Base-by-base conservation (phyloP, 2,888 invertebrate genomes). In the Cantharis flavilabris region DNA sequence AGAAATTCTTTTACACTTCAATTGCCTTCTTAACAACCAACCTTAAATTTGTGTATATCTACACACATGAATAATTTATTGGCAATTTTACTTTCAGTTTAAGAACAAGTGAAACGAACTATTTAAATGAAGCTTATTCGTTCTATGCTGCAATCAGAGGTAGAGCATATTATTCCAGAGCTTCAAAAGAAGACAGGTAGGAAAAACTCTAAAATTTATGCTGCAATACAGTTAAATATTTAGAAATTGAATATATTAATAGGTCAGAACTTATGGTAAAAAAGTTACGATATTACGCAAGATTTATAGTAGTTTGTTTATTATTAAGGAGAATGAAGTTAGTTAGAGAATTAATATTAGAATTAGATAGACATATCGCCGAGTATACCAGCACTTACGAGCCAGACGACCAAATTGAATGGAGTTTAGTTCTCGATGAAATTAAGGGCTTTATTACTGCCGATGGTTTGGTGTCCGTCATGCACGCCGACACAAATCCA, bases 371-470 rank as follows among this genome's bases (percentile, higher is more conserved):
- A 86, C 97, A 98, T 89, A 97, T 98, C 84, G 94, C 96, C 86
- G 98, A 98, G 88, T 98, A 98, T 89, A 97, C 97, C 67, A 94
- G 94, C 87, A 96, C 97, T 16, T 98, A 98, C 89, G 97, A 98
- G 87, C 98, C 98, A n/a, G 98, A 98, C 84, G 98, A 98, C 88
- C 96, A 97, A 87, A 91, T 97, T 84, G 98, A 98, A 89, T 98
- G 98, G 98, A 95, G 95, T 70, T 90, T 97, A 80, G 98, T 98
- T 1, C 91, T 98, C 80, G 96, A 97, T 84, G 98, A 98, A 90
- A 97, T 98, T 79, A 96, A 96, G 89, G 95, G 96, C 74, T 98
- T 98, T 89, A 94, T 98, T 77, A 95, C 95, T 88, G 97, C 97
- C 20, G 98, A 98, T 88, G 95, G 95, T 75, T 92, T 97, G 63